These are phyloP conservation scores for Diadegma fenestrale DNA, from an alignment of 2,888 invertebrate genomes.

Conservation along the genomic window DNA sequence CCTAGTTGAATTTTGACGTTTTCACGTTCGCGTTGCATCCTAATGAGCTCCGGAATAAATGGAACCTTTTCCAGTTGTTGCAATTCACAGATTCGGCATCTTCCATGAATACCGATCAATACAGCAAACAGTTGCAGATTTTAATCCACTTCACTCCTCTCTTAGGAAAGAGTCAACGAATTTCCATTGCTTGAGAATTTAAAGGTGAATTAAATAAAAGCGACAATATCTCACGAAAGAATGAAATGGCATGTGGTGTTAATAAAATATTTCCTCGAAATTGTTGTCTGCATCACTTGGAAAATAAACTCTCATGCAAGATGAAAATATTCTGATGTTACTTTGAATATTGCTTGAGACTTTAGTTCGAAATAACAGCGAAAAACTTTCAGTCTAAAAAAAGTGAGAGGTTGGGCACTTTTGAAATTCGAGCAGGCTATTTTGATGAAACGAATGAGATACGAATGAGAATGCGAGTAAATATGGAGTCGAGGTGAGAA, in stretches of 20 bases:
- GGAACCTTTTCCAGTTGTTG: background rate
- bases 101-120: no score
- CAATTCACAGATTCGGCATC: no score
- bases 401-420: background rate
- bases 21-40: background rate
- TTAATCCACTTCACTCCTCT: no score
- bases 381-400: background rate
- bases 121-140: no score
- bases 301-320: background rate
- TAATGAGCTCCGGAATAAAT: background rate
- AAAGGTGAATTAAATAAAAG: no score
- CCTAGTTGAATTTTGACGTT: background rate
- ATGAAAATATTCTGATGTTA: background rate
- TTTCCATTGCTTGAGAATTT: no score
- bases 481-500: slow-evolving; percentile 2
- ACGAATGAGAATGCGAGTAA: slow-evolving; percentile 17
- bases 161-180: no score
- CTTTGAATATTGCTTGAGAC: background rate
- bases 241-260: no score
- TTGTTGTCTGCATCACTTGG: no score
- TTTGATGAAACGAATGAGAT: slow-evolving; percentile 7
- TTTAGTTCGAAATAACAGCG: background rate
- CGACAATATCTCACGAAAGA: no score
- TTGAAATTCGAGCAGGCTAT: background rate
- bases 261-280: no score